Evolutionary conservation across 2,113 vertebrate genomes (phyloP).

Genomic region (Gnathonemus echidnorhynchus): DNA sequence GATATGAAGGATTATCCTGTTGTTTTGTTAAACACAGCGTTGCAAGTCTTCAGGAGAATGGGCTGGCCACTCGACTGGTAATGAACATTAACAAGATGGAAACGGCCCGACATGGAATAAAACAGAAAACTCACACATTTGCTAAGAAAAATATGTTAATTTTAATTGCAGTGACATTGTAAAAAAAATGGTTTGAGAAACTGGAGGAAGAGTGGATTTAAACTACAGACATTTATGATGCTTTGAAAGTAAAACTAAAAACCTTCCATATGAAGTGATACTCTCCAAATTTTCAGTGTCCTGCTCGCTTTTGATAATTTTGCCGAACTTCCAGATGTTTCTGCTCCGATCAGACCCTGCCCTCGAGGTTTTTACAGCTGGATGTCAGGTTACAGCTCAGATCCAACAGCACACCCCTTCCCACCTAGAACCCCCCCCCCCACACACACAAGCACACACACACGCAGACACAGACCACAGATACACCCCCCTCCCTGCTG

Average conservation of each 20-base stretch:
- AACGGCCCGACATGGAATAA: neutral
- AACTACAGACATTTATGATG: neutral
- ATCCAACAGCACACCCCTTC: neutral
- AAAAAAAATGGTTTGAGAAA: neutral
- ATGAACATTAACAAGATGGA: neutral
- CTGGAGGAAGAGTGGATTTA: neutral
- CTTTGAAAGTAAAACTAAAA: neutral
- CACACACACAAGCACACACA: neutral
- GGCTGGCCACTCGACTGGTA: neutral
- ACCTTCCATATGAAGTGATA: neutral
- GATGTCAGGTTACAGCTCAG: neutral
- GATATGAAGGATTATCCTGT: neutral
- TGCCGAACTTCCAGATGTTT: neutral
- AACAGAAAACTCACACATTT: neutral
- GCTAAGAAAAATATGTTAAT: neutral
- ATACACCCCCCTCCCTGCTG: neutral
- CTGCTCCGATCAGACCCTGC: neutral
- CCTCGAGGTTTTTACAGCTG: neutral
- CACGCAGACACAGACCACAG: neutral
- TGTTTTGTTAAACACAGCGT: neutral
- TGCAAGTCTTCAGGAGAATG: neutral
- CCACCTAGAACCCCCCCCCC: neutral
- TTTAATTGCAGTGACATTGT: conserved; percentile 12
- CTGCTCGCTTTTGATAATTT: neutral
- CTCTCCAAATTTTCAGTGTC: neutral